Evolutionary conservation across 2,888 invertebrate species (phyloP).

Genomic region (Thera britannica): DNA sequence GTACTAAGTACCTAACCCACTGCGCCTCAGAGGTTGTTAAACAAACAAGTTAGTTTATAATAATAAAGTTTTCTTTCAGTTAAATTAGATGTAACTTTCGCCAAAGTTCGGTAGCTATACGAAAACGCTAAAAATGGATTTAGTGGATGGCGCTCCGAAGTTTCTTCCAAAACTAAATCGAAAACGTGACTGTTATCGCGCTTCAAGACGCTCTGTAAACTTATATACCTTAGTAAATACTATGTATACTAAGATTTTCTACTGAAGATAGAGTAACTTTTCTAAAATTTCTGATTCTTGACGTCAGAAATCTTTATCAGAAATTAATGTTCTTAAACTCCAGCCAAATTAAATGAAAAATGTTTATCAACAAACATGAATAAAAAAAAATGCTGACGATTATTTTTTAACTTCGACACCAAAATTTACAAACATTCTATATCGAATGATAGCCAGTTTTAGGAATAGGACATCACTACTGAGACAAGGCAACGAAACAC

Average conservation of each 20-base stretch:
- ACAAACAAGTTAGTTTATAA: not conserved
- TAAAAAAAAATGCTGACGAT: too few relatives aligned
- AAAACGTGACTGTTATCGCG: constrained; percentile 36
- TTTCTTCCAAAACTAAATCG: constrained; percentile 34
- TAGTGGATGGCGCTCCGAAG: constrained; percentile 28
- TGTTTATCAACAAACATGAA: too few relatives aligned
- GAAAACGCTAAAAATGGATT: constrained; percentile 33
- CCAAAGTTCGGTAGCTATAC: constrained; percentile 12
- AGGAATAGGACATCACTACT: too few relatives aligned
- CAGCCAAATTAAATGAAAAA: too few relatives aligned
- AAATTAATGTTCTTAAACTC: too few relatives aligned
- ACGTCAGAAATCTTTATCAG: too few relatives aligned
- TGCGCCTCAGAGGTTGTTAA: not conserved
- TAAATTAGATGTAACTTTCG: constrained; percentile 13
- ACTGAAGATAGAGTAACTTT: not conserved
- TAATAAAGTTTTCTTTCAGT: constrained; percentile 16
- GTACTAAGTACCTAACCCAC: too few relatives aligned
- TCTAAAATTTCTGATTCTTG: too few relatives aligned
- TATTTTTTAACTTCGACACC: too few relatives aligned
- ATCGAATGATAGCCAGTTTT: too few relatives aligned
- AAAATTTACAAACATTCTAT: too few relatives aligned
- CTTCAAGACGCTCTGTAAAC: constrained; percentile 23
- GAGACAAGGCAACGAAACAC: too few relatives aligned
- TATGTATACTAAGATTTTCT: not conserved
- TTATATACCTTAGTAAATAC: not conserved